Evolutionary conservation across 2,113 vertebrate species (phyloP), one percentile per base, ranked within the genome.

Genomic region (Myrmecobius fasciatus): DNA sequence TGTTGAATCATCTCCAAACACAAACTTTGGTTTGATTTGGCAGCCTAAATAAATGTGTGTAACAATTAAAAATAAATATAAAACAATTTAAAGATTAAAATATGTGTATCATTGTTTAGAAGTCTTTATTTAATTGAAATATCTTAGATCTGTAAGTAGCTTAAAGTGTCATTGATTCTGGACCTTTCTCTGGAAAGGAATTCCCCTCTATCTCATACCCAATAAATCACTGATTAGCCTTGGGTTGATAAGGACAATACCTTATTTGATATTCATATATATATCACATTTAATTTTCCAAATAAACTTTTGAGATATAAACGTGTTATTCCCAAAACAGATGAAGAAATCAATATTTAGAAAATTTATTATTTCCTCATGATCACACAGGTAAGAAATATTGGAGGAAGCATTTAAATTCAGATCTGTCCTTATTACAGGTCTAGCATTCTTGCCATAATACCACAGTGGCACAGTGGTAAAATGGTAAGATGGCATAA

Each of bases 261-360:
- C 17, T 75, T 75, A 75, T 31, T 52, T 90, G 6, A 3, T 60
- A 95, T 91, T 90, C 52, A 91, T 92, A 91, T 51, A 91, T 51
- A 51, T 14, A 49, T 93, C 89, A 91, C 47, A 8, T 56, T 93
- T 94, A 75, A 91, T 52, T 36, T 0, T 95, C 94, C 53, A 52
- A 88, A 53, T 46, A 91, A 20, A 47, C 56, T 36, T 92, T 1
- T 90, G 89, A 43, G n/a, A 20, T 89, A 22, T 28, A 10, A 25
- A 89, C 25, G 25, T 48, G 67, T n/a, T 89, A 91, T 92, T 53
- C 22, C 51, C 54, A 48, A 48, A 52, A 89, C 14, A 48, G 94
- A 89, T 88, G 20, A 95, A 90, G 54, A 48, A 94, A 96, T 31
- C 36, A 48, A 93, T 75, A 52, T 25, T 93, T 28, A 28, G 60